phyloP scores from a whole-genome alignment of 1,140 invertebrate species.

The Brachionus paranguensis region DNA sequence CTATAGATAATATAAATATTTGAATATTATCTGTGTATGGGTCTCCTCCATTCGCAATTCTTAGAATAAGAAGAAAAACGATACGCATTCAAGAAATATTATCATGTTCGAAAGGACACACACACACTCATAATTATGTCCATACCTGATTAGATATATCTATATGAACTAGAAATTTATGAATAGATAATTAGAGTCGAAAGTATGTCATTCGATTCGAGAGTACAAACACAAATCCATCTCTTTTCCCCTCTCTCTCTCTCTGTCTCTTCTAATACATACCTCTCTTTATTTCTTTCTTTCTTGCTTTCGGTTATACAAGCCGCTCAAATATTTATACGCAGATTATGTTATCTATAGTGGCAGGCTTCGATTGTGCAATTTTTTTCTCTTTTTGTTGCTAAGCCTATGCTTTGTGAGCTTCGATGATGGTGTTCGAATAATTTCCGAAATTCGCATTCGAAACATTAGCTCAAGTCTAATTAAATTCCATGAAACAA shows the following conservation, averaged over 20 bases:
- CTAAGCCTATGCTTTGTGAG: background rate
- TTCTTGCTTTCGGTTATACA: background rate
- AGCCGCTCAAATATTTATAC: background rate
- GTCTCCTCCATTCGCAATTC: background rate
- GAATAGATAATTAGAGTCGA: conserved; percentile 13
- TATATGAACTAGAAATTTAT: conserved; percentile 26
- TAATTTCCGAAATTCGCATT: background rate
- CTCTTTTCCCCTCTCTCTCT: background rate
- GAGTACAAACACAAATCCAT: background rate
- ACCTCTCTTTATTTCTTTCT: background rate
- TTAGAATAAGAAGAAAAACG: background rate
- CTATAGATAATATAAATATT: conserved; percentile 19
- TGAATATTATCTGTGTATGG: background rate
- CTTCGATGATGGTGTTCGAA: background rate
- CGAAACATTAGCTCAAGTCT: background rate
- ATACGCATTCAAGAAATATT: conserved; percentile 19
- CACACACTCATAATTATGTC: background rate
- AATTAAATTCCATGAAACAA: background rate
- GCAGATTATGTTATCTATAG: background rate
- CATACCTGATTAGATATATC: background rate
- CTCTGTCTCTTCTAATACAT: background rate
- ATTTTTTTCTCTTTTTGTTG: background rate
- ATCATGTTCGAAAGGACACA: background rate
- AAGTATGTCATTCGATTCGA: conserved; percentile 2
- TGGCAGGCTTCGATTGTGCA: background rate